Percentiles rank a stretch among this genome's conserved stretches.
phyloP scores from a whole-genome alignment of 2,113 vertebrate species.

The Zapornia atra region DNA sequence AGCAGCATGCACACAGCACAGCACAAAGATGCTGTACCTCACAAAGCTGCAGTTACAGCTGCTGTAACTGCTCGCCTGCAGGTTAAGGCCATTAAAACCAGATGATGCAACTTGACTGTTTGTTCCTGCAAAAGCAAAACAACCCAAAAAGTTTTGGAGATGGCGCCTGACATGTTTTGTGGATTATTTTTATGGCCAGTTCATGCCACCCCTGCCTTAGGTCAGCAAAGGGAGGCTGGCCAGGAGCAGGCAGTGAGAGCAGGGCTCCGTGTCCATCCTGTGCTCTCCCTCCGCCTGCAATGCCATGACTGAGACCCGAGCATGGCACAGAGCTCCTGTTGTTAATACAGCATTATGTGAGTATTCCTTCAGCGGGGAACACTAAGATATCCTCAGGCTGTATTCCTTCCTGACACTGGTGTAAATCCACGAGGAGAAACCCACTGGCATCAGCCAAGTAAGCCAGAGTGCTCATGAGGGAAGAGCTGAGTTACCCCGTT shows the following conservation, averaged over 20 bases:
- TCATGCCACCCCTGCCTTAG: neutral
- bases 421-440: neutral
- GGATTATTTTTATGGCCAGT: neutral
- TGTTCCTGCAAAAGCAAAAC: neutral
- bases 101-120: neutral
- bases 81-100: neutral
- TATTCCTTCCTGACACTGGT: neutral
- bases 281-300: neutral
- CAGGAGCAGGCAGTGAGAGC: fast-evolving
- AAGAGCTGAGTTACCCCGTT: neutral
- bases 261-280: neutral
- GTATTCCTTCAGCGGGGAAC: neutral
- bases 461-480: neutral
- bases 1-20: fast-evolving
- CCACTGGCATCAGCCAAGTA: neutral
- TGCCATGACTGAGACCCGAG: neutral
- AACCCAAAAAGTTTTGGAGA: neutral
- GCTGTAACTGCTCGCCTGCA: neutral
- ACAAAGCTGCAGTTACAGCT: neutral
- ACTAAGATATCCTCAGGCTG: neutral
- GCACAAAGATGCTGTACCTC: too few relatives aligned
- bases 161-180: neutral
- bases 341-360: neutral
- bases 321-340: neutral
- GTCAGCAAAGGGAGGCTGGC: neutral